Conservation (phyloP, 2,888 invertebrate genomes). For the Dromius quadrimaculatus region DNA sequence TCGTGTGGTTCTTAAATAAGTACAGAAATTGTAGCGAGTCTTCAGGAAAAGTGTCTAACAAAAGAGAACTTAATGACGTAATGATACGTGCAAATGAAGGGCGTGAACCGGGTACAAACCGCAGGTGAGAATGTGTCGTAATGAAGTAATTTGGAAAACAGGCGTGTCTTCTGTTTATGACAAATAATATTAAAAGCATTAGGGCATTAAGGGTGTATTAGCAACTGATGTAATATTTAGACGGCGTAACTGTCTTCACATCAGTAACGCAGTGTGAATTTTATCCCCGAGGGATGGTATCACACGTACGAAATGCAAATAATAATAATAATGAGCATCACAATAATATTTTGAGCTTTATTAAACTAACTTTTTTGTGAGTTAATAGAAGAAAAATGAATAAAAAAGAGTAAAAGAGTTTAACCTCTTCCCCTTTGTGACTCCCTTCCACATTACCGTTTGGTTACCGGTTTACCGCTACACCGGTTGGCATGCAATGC, state of each 20-base stretch:
- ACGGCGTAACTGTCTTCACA: not conserved
- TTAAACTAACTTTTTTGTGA: conserved; percentile 28
- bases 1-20: no score
- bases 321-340: no score
- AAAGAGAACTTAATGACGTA: no score
- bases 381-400: conserved; percentile 15
- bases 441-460: conserved; percentile 6
- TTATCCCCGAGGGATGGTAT: not conserved
- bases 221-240: conserved; percentile 27
- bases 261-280: no score
- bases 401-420: not conserved
- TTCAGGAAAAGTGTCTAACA: no score
- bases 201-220: conserved; percentile 3
- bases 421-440: not conserved
- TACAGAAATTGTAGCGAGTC: no score
- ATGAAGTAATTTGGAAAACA: conserved; percentile 21
- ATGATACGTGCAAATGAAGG: no score
- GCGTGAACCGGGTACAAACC: conserved; percentile 4
- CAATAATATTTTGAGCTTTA: no score
- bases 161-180: conserved; percentile 13
- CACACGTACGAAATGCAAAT: not conserved
- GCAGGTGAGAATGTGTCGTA: conserved; percentile 16
- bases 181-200: conserved; percentile 18
- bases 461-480: not conserved
- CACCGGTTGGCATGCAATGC: conserved; percentile 24